Evolutionary conservation across 1,140 invertebrate species (phyloP), one percentile per base, ranked within the genome.

Genomic region (Chironomus tepperi): DNA sequence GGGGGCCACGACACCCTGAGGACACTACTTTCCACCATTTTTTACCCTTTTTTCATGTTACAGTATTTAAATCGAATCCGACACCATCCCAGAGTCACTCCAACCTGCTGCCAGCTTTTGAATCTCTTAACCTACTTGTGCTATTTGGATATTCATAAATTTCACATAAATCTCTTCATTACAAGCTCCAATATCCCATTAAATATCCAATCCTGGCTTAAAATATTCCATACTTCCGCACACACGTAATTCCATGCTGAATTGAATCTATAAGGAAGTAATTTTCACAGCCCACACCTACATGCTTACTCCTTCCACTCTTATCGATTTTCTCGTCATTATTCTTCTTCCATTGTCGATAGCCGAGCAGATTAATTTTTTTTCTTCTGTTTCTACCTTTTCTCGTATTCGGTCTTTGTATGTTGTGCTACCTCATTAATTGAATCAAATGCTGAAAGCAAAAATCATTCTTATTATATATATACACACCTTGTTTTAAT

Each of bases 361-460:
- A 34, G 24, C 24, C 24, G 24, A 2, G 5, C 24, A 34, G 24
- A 34, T 34, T 34, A 34, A 34, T 57, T 57, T 12, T 57, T 15
- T 47, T 47, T 47, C 12, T 57, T 57, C n/a, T n/a, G 12, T 15
- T 57, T 57, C n/a, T n/a, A n/a, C 47, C 47, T 57, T 57, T 57
- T 57, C 10, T 34, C 5, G 24, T 34, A 57, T 57, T 15, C 47
- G 47, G 1, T n/a, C 10, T 5, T 10, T 47, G 43, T 57, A 57
- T 57, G 47, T 57, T n/a, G 47, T 57, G 12, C 12, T 57, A 15
- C 47, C 47, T 57, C 47, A 57, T 57, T 57, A 57, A 57, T 57
- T 57, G 47, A 57, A 57, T 57, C 47, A 57, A 34, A 34, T 57
- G 47, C 47, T n/a, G n/a, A 57, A 57, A 57, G 47, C 12, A 57